Evolutionary conservation across 2,888 invertebrate species (phyloP).

Genomic region (Dione vanillae): DNA sequence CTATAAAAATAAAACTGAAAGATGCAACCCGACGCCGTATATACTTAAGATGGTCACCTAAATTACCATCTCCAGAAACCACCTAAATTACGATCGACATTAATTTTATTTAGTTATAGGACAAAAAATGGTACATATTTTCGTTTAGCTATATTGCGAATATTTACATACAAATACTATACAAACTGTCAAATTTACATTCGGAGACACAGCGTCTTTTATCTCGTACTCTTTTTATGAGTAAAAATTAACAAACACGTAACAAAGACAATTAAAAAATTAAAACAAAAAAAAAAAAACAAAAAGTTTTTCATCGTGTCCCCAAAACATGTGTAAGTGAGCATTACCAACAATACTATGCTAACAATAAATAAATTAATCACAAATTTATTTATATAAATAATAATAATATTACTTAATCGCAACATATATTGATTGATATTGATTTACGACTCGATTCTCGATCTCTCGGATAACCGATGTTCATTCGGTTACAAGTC

Average conservation of each 20-base stretch:
- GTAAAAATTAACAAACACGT: neutral
- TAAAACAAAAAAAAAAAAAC: neutral
- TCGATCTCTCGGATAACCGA: slow-evolving; percentile 6
- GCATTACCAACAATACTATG: slow-evolving; percentile 26
- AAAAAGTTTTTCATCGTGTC: neutral
- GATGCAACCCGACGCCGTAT: slow-evolving; percentile 69
- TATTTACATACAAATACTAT: neutral
- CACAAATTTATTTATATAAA: slow-evolving; percentile 36
- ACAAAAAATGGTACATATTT: neutral
- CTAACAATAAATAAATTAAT: slow-evolving; percentile 44
- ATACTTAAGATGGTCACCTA: slow-evolving; percentile 1
- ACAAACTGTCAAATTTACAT: neutral
- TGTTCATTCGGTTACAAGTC: slow-evolving; percentile 15
- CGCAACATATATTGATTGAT: too few species aligned
- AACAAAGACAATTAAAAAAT: neutral
- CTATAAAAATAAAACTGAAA: slow-evolving; percentile 73
- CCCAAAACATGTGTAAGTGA: neutral
- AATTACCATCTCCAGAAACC: neutral
- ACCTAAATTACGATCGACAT: slow-evolving; percentile 1
- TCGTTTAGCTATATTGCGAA: neutral
- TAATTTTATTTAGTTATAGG: slow-evolving; percentile 7
- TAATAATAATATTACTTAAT: slow-evolving; percentile 5
- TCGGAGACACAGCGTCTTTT: too few species aligned
- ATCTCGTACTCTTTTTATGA: neutral
- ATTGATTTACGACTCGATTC: slow-evolving; percentile 5